Percentiles rank a stretch among this genome's conserved stretches.
Evolutionary conservation across 2,797 vertebrate species (phyloP).

Genomic region (Rhabdomys pumilio): DNA sequence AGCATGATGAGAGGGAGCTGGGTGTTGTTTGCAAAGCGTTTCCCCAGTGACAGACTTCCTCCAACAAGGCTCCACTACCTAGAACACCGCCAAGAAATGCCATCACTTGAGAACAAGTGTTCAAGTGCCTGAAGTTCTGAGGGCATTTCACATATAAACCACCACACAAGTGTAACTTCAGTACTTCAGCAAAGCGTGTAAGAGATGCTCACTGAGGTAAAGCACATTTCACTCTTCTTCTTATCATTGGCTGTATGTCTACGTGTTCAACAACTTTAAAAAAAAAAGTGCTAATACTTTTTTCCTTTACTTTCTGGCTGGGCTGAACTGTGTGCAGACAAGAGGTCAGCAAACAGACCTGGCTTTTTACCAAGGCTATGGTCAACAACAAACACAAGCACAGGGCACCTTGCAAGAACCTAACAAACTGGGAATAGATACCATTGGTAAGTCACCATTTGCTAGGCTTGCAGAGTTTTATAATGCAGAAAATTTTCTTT

Average conservation of each 20-base stretch:
- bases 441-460: background rate
- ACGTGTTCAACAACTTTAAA: background rate
- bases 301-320: background rate
- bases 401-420: background rate
- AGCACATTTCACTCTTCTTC: background rate
- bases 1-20: background rate
- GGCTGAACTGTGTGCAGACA: background rate
- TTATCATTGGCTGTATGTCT: background rate
- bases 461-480: background rate
- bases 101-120: background rate
- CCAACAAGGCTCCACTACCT: background rate
- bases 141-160: background rate
- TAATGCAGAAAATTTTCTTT: background rate
- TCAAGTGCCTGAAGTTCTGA: background rate
- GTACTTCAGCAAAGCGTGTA: constrained; percentile 18
- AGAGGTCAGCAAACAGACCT: background rate
- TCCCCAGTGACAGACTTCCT: background rate
- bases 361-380: background rate
- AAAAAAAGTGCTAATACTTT: background rate
- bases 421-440: background rate
- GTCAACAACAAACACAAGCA: background rate
- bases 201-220: background rate
- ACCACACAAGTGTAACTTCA: background rate
- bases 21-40: background rate
- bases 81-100: background rate